These are phyloP conservation scores for Drosophila nannoptera DNA, from an alignment of 1,140 invertebrate species.

Conservation along the genomic window DNA sequence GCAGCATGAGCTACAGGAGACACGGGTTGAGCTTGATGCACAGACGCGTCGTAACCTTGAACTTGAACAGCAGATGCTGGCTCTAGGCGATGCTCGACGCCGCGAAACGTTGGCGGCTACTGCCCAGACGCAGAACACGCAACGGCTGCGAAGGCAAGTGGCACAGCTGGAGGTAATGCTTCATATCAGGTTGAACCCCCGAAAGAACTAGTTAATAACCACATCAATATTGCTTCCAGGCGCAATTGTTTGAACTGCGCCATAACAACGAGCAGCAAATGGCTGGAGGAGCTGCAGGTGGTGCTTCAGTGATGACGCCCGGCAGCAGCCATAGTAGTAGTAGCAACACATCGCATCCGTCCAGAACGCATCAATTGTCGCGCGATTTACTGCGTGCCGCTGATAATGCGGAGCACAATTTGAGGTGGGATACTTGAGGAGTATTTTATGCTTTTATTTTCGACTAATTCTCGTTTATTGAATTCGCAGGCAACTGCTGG, in stretches of 20 bases:
- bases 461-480: neutral
- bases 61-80: constrained; percentile 81
- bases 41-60: constrained; percentile 80
- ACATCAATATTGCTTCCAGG: constrained; percentile 48
- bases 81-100: constrained; percentile 77
- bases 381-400: constrained; percentile 82
- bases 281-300: constrained; percentile 12
- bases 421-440: constrained; percentile 79
- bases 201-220: neutral
- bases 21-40: constrained; percentile 80
- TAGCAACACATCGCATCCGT: constrained; percentile 56
- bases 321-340: constrained; percentile 52
- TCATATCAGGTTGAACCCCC: neutral
- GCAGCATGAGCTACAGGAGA: constrained; percentile 81
- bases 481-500: constrained; percentile 82
- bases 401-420: constrained; percentile 83
- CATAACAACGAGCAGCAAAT: constrained; percentile 75
- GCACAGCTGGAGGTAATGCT: constrained; percentile 80
- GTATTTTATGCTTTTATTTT: too few relatives aligned
- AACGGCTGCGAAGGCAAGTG: constrained; percentile 82
- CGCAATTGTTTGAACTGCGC: constrained; percentile 78
- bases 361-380: constrained; percentile 69
- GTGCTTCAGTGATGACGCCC: constrained; percentile 37
- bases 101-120: constrained; percentile 73
- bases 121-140: constrained; percentile 80